Evolutionary conservation across 2,888 invertebrate species (phyloP).

Genomic region (Myopa testacea): DNA sequence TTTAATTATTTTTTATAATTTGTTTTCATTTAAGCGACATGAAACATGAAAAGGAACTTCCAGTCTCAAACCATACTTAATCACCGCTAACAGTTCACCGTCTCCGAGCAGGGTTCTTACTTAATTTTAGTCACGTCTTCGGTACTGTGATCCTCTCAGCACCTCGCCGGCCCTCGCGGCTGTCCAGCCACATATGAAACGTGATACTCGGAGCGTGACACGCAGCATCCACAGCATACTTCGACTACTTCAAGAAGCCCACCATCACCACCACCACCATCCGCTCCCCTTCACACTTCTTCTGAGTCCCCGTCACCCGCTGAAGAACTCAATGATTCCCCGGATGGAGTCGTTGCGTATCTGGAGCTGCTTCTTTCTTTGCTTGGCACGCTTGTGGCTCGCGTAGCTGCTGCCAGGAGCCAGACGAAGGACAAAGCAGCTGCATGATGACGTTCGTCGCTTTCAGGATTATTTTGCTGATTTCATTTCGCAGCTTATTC

Average conservation of each 20-base stretch:
- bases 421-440: constrained; percentile 3
- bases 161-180: too few relatives aligned
- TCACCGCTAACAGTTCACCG: neutral
- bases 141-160: neutral
- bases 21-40: too few relatives aligned
- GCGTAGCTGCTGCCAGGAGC: constrained; percentile 4
- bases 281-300: neutral
- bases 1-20: too few relatives aligned
- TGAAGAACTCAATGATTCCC: neutral
- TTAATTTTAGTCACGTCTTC: constrained; percentile 18
- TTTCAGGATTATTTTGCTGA: constrained; percentile 32
- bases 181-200: constrained; percentile 19
- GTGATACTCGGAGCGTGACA: constrained; percentile 8
- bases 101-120: neutral
- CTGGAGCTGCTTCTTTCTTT: constrained; percentile 5
- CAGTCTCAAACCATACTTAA: too few relatives aligned
- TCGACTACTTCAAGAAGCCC: neutral
- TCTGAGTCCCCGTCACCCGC: neutral
- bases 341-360: constrained; percentile 15
- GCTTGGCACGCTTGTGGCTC: neutral
- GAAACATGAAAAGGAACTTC: too few relatives aligned
- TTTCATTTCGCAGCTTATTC: constrained; percentile 13
- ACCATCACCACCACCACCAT: neutral
- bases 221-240: neutral
- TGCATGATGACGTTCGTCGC: constrained; percentile 35